Conservation (phyloP, 2,113 vertebrate genomes). For the Cepphus grylle region DNA sequence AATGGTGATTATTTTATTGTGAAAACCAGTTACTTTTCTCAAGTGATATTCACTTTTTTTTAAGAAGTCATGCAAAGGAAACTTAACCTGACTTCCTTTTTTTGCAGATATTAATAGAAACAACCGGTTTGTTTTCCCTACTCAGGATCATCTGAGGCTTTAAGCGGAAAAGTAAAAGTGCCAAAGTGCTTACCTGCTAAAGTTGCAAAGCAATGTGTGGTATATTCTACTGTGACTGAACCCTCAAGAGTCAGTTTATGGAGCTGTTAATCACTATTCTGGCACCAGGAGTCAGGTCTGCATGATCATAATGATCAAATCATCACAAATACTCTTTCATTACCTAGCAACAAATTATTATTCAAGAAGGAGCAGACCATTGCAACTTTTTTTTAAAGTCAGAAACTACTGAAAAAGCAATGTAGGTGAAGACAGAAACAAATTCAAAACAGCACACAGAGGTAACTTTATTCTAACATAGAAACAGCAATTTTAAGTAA, state of each 20-base stretch:
- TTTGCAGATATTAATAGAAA: not conserved
- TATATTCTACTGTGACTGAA: conserved; percentile 73
- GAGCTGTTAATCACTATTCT: conserved; percentile 73
- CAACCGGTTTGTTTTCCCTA: not conserved
- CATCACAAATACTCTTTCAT: not conserved
- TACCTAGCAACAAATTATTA: not conserved
- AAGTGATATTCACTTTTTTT: not conserved
- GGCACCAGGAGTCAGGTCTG: conserved; percentile 74
- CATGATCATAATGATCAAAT: not conserved
- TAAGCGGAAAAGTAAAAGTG: not conserved
- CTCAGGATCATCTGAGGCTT: not conserved
- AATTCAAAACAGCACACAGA: not conserved
- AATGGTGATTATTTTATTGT: not conserved
- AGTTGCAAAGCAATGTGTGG: conserved; percentile 70
- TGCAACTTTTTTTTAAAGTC: not conserved
- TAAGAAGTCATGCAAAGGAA: not conserved
- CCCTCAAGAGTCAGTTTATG: conserved; percentile 76
- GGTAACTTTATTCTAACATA: not conserved
- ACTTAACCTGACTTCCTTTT: not conserved
- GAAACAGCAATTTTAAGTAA: not conserved
- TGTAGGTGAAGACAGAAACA: not conserved
- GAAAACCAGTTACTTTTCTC: not conserved
- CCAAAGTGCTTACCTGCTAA: conserved; percentile 59
- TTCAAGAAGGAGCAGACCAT: not conserved
- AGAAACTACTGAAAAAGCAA: not conserved